Percentiles rank a stretch among this genome's conserved stretches.
Conservation (phyloP, 2,113 vertebrate genomes). For the Tragelaphus scriptus region DNA sequence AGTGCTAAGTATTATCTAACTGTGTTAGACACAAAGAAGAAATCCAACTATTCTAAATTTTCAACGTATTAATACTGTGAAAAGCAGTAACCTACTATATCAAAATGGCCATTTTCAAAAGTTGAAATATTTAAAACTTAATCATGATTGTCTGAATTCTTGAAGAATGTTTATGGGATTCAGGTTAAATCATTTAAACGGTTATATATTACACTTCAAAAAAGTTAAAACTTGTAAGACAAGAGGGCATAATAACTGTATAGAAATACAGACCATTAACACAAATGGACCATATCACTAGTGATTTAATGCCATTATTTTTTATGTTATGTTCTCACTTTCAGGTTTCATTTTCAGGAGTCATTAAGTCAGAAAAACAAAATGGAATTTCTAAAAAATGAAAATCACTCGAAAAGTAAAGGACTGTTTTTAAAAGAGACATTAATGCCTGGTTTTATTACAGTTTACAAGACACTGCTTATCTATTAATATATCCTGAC, state of each 20-base stretch:
- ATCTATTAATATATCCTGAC: not conserved
- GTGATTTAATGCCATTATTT: conserved; percentile 53
- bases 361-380: conserved; percentile 67
- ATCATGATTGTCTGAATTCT: not conserved
- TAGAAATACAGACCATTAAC: conserved; percentile 34
- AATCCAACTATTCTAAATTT: not conserved
- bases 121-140: not conserved
- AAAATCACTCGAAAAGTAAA: conserved; percentile 45
- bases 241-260: not conserved
- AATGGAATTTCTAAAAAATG: conserved; percentile 42
- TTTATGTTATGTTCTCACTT: conserved; percentile 60
- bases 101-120: not conserved
- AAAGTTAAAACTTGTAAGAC: not conserved
- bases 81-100: not conserved
- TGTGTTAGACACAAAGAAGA: not conserved
- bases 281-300: conserved; percentile 56
- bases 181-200: not conserved
- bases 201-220: not conserved
- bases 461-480: conserved; percentile 52
- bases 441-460: conserved; percentile 59
- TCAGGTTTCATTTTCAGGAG: conserved; percentile 58
- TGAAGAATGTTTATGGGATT: not conserved
- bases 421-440: conserved; percentile 53
- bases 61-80: not conserved
- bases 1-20: not conserved